A percentile compares a stretch with the other conserved stretches of the same genome.
Conservation (phyloP, 1,140 invertebrate genomes). For the Archivesica marissinica region DNA sequence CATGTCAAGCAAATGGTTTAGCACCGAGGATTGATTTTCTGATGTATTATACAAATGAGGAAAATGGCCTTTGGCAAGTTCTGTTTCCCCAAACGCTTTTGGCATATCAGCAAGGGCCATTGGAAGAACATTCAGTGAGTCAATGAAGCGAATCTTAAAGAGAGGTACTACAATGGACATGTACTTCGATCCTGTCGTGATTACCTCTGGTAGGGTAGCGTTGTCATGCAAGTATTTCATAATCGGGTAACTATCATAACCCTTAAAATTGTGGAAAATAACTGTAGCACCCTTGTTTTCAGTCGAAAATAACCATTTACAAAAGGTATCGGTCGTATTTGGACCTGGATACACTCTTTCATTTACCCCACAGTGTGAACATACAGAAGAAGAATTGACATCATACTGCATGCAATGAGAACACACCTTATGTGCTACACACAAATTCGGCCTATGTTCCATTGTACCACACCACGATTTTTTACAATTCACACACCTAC, state of each 20-base stretch:
- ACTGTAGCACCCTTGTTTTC: constrained; percentile 16
- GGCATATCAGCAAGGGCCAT: constrained; percentile 44
- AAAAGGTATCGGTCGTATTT: not conserved
- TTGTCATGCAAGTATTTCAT: constrained; percentile 19
- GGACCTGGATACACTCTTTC: not conserved
- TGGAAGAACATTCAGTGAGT: constrained; percentile 48
- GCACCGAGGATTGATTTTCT: constrained; percentile 14
- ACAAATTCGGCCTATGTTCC: constrained; percentile 13
- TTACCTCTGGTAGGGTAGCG: constrained; percentile 23
- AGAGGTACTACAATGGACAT: constrained; percentile 25
- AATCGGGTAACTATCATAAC: constrained; percentile 43
- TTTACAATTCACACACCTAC: constrained; percentile 16
- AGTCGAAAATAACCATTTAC: constrained; percentile 8
- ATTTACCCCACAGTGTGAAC: not conserved
- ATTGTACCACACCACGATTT: constrained; percentile 19
- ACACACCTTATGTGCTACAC: constrained; percentile 24
- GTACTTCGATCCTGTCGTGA: too few relatives aligned
- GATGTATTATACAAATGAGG: constrained; percentile 39
- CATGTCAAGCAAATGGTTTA: not conserved
- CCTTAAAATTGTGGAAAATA: constrained; percentile 42
- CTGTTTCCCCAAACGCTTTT: constrained; percentile 46
- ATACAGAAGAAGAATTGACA: not conserved
- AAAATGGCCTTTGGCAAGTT: constrained; percentile 52
- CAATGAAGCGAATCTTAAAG: constrained; percentile 17
- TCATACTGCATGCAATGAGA: not conserved